Evolutionary conservation across 2,797 vertebrate genomes (phyloP), one percentile per base, ranked within the genome.

Genomic region (Brachyrhaphis roseni): DNA sequence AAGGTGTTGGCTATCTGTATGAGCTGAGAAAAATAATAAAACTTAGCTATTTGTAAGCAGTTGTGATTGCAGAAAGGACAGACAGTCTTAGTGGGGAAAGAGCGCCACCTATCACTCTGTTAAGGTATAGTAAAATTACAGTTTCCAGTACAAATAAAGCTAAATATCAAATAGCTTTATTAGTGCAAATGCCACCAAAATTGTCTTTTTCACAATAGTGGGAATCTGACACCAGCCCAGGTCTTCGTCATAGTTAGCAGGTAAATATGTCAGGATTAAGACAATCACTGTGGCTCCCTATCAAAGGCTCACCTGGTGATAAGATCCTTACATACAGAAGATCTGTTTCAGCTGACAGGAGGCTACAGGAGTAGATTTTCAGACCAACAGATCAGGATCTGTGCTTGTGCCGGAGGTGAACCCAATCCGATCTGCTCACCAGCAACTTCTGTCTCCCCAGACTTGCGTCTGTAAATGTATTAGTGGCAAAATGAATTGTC

Each of bases 331-430:
- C 83, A 41, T n/a, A 31, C 20, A 36, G 28, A 31, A 1, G 1
- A 68, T 71, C n/a, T 75, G 72, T 86, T 81, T 84, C 76, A 49
- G 16, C 18, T 59, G 79, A 83, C 70, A 16, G 8, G 55, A 78
- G 80, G 86, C 31, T 73, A 34, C 51, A 31, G 86, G 87, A 84
- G 81, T 84, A 86, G 70, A 84, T 84, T 78, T 87, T 85, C 81
- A 85, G 72, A 66, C 59, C 6, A 68, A 41, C 1, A 23, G 79
- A 83, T 80, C 36, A 53, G 70, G 57, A 68, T 64, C 64, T 13
- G 74, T 45, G 8, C 39, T 8, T 13, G 47, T 71, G 70, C 80
- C 16, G 31, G 20, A 79, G 87, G 80, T 53, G 86, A 88, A 80
- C 78, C 88, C 5, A 83, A 88, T 82, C 34, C 36, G 34, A 88